phyloP scores from a whole-genome alignment of 2,113 vertebrate genomes.

The Pygoscelis adeliae region DNA sequence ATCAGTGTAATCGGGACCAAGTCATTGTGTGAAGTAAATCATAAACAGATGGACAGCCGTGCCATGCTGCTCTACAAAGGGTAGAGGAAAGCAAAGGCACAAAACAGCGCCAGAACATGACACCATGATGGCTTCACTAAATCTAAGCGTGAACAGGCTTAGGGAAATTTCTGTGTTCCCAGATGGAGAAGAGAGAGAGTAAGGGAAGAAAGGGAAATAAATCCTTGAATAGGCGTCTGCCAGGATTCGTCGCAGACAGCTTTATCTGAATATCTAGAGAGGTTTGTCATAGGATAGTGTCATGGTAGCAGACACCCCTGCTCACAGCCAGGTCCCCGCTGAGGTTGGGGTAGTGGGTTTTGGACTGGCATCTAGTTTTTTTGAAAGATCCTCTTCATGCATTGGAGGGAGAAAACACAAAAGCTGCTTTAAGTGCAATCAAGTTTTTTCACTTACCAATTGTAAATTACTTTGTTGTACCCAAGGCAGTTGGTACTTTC shows the following conservation, averaged over 20 bases:
- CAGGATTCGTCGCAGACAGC: neutral
- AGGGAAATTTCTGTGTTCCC: conserved; percentile 24
- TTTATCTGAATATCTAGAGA: conserved; percentile 28
- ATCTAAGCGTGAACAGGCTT: neutral
- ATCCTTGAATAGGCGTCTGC: neutral
- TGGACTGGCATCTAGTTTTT: neutral
- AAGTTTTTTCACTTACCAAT: neutral
- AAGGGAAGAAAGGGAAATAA: neutral
- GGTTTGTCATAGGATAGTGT: neutral
- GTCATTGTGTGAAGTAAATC: conserved; percentile 56
- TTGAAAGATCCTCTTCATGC: neutral
- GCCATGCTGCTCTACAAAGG: conserved; percentile 43
- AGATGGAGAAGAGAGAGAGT: neutral
- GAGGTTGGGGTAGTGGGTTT: neutral
- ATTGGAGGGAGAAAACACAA: neutral
- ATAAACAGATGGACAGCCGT: conserved; percentile 56
- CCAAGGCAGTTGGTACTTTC: neutral
- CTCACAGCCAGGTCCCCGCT: neutral
- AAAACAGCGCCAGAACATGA: neutral
- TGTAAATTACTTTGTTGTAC: neutral
- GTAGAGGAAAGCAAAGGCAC: conserved; percentile 10
- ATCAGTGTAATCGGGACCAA: conserved; percentile 58
- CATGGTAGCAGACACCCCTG: neutral
- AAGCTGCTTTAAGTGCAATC: neutral
- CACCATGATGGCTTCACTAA: conserved; percentile 31